These are phyloP conservation scores for Bombycilla garrulus DNA, from an alignment of 2,113 vertebrate species.

Conservation along the genomic window DNA sequence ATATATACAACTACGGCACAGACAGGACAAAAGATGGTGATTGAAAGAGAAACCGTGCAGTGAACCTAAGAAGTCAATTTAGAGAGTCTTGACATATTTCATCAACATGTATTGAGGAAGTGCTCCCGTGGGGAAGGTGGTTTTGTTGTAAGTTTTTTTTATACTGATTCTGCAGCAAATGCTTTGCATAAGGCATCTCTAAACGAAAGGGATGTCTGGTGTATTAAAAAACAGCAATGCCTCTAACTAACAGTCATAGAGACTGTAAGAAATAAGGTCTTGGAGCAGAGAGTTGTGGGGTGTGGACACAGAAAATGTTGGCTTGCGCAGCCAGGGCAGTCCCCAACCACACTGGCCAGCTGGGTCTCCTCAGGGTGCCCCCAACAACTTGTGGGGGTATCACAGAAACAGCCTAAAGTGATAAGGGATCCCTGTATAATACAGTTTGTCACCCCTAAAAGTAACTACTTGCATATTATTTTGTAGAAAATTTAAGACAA, in stretches of 20 bases:
- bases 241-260: background rate
- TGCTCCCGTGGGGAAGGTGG: background rate
- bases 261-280: background rate
- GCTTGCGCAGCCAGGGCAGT: background rate
- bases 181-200: background rate
- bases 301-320: background rate
- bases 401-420: background rate
- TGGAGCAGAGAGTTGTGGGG: background rate
- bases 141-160: constrained; percentile 15
- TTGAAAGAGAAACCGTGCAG: background rate
- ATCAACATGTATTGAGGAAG: constrained; percentile 24
- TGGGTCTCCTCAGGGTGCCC: background rate
- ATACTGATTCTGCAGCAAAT: background rate
- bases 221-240: background rate
- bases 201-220: background rate
- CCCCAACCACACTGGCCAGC: background rate
- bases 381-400: background rate
- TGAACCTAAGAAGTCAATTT: constrained; percentile 50
- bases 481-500: background rate
- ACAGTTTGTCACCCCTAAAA: background rate
- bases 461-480: background rate
- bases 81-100: constrained; percentile 38
- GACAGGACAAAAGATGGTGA: constrained; percentile 3
- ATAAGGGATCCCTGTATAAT: background rate
- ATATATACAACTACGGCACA: background rate